phyloP scores from a whole-genome alignment of 2,113 vertebrate species.

The Axis porcinus region DNA sequence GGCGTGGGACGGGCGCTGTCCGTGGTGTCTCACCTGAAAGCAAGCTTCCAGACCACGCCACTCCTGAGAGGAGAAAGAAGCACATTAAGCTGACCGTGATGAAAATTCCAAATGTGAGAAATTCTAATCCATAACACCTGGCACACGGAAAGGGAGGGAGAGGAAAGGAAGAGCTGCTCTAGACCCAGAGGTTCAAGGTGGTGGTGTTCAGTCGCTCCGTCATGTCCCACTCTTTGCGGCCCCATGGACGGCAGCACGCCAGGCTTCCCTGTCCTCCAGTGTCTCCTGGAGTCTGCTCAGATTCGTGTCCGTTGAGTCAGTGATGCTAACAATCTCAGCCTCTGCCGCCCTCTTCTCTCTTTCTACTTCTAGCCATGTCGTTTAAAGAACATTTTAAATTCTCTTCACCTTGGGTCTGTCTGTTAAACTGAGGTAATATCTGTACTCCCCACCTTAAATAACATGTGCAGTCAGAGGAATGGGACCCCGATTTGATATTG shows the following conservation, averaged over 20 bases:
- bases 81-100: not conserved
- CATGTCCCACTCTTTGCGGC: not conserved
- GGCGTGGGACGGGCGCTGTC: not conserved
- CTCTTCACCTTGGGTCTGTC: not conserved
- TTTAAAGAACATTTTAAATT: not conserved
- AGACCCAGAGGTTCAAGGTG: not conserved
- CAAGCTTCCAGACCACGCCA: not conserved
- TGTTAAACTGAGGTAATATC: not conserved
- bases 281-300: not conserved
- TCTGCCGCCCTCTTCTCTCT: not conserved
- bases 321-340: not conserved
- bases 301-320: not conserved
- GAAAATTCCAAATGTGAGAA: not conserved
- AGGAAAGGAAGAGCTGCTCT: not conserved
- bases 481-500: not conserved
- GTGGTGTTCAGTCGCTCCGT: not conserved
- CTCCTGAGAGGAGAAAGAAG: not conserved
- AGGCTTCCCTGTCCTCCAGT: not conserved
- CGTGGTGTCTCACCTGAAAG: not conserved
- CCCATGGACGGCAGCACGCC: not conserved
- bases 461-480: not conserved
- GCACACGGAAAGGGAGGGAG: not conserved
- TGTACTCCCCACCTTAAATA: not conserved
- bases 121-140: not conserved
- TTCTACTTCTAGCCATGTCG: not conserved